These are phyloP conservation scores for Folsomia manolachei DNA, from an alignment of 2,888 invertebrate species.

Conservation along the genomic window DNA sequence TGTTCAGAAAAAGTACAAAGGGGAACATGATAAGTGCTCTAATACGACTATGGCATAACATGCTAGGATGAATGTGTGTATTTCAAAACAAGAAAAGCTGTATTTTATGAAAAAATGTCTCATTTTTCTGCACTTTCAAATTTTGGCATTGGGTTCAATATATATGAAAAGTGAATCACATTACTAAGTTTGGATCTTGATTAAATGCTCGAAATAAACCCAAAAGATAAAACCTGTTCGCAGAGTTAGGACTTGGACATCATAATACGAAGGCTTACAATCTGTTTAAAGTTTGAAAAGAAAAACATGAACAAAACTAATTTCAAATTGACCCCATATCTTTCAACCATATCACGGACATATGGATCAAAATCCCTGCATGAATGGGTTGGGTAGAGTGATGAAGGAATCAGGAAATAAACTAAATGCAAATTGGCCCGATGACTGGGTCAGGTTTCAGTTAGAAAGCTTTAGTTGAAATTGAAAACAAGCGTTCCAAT, in stretches of 20 bases:
- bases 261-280: too few relatives aligned
- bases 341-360: neutral
- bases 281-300: too few relatives aligned
- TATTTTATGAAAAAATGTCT: neutral
- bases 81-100: too few relatives aligned
- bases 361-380: neutral
- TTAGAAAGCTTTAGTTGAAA: slow-evolving; percentile 7
- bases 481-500: neutral
- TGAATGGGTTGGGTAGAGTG: neutral
- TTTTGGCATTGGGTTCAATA: neutral
- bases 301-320: too few relatives aligned
- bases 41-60: too few relatives aligned
- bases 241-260: too few relatives aligned
- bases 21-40: too few relatives aligned
- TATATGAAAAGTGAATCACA: too few relatives aligned
- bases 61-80: too few relatives aligned
- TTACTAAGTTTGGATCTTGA: too few relatives aligned
- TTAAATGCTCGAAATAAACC: too few relatives aligned
- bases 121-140: neutral
- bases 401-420: neutral
- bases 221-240: too few relatives aligned
- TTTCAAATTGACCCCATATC: neutral
- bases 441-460: neutral
- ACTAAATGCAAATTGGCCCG: slow-evolving; percentile 7
- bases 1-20: neutral